Percentiles rank a stretch among this genome's conserved stretches.
phyloP scores from a whole-genome alignment of 1,140 invertebrate species.

The Papilio helenus region DNA sequence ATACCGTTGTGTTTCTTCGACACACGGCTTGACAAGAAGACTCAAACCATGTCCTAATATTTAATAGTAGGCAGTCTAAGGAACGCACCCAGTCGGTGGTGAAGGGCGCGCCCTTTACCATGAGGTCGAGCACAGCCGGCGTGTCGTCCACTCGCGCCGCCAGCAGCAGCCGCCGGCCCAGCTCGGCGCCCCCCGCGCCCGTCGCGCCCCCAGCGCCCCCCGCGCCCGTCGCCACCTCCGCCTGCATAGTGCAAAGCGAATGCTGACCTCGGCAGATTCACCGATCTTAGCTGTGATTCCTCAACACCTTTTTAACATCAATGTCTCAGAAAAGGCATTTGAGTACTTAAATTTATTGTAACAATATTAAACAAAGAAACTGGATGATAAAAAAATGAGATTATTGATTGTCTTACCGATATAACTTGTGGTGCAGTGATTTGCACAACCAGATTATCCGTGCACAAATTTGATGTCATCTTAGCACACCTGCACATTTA shows the following conservation, averaged over 20 bases:
- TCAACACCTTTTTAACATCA: not conserved
- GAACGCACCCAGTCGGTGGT: slow-evolving; percentile 93
- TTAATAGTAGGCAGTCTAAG: not conserved
- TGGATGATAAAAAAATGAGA: not conserved
- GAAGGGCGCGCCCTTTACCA: slow-evolving; percentile 94
- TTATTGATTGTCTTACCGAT: slow-evolving; percentile 46
- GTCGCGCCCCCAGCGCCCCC: too few relatives aligned
- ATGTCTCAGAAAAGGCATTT: not conserved
- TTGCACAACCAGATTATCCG: slow-evolving; percentile 63
- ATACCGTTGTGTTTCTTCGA: too few relatives aligned
- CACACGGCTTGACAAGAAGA: too few relatives aligned
- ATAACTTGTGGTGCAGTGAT: slow-evolving; percentile 61
- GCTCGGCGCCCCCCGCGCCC: slow-evolving; percentile 81
- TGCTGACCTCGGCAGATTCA: too few relatives aligned
- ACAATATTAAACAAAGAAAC: not conserved
- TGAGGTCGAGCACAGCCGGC: slow-evolving; percentile 89
- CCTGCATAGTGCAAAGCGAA: slow-evolving; percentile 13
- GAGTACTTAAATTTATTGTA: not conserved
- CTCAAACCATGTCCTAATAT: too few relatives aligned
- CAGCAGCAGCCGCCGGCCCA: slow-evolving; percentile 92
- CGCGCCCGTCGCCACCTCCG: not conserved
- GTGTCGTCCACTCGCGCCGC: slow-evolving; percentile 91
- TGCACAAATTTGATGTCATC: slow-evolving; percentile 60
- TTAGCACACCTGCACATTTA: slow-evolving; percentile 47
- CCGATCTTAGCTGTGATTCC: too few relatives aligned